Conservation (phyloP, 1,140 invertebrate genomes). For the Metaphire vulgaris region DNA sequence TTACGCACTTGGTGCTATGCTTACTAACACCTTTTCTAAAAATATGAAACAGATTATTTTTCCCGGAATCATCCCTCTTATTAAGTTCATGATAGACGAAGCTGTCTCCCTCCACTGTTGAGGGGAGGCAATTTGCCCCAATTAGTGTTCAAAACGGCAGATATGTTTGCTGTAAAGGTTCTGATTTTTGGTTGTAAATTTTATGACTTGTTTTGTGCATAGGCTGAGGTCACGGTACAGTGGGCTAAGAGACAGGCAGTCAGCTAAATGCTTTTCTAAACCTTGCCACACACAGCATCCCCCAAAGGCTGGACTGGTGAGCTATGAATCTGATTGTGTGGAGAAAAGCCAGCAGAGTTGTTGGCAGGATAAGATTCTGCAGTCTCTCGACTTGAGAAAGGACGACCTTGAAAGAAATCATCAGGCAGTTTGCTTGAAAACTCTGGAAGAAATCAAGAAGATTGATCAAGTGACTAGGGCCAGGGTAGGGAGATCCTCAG, state of each 20-base stretch:
- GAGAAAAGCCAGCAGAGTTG: neutral
- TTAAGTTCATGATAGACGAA: too few relatives aligned
- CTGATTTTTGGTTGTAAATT: too few relatives aligned
- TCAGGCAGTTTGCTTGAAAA: neutral
- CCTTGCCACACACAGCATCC: neutral
- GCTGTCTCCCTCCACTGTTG: too few relatives aligned
- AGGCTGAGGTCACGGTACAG: neutral
- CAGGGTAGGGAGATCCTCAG: too few relatives aligned
- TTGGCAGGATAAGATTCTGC: neutral
- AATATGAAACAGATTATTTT: too few relatives aligned
- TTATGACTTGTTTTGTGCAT: too few relatives aligned
- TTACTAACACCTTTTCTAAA: too few relatives aligned
- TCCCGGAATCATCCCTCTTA: too few relatives aligned
- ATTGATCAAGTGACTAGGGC: neutral
- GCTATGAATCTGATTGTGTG: neutral
- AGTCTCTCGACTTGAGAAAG: neutral
- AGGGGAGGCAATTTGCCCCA: too few relatives aligned
- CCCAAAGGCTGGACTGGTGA: neutral
- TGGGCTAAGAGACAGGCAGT: neutral
- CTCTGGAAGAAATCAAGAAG: neutral
- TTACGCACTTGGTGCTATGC: too few relatives aligned
- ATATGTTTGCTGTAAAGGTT: too few relatives aligned
- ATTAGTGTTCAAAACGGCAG: too few relatives aligned
- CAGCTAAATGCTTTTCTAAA: neutral
- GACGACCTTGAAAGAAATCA: neutral